phyloP scores from a whole-genome alignment of 2,113 vertebrate species.

The Nesogale talazaci region DNA sequence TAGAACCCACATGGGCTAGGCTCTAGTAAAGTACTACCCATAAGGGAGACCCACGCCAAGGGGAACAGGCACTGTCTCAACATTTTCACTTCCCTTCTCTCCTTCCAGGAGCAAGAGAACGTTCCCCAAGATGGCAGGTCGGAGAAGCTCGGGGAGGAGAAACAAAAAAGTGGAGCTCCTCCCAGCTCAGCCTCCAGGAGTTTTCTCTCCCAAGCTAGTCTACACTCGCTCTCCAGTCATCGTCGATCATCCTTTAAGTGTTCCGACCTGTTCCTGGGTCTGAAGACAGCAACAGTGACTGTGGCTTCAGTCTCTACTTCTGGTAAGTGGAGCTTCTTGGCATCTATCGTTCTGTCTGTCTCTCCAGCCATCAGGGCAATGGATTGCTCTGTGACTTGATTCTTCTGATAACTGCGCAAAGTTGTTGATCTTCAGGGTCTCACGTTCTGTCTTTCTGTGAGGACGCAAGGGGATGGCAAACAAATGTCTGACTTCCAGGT shows the following conservation, averaged over 20 bases:
- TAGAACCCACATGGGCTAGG: not conserved
- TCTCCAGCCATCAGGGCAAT: not conserved
- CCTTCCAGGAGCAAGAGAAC: not conserved
- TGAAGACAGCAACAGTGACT: not conserved
- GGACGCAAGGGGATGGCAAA: not conserved
- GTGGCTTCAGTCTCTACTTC: not conserved
- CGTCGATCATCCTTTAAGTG: not conserved
- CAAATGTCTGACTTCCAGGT: not conserved
- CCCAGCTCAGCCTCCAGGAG: not conserved
- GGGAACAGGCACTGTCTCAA: not conserved
- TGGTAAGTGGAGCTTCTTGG: not conserved
- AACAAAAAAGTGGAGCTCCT: not conserved
- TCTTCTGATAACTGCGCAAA: not conserved
- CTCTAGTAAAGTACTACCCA: not conserved
- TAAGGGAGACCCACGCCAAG: not conserved
- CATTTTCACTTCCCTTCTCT: not conserved
- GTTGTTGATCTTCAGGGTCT: not conserved
- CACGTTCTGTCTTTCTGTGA: not conserved
- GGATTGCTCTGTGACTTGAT: not conserved
- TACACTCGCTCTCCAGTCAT: not conserved
- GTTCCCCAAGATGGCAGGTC: not conserved
- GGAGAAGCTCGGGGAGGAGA: not conserved
- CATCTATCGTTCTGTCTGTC: not conserved
- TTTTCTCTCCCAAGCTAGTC: not conserved
- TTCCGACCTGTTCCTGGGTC: not conserved